Percentiles rank a stretch among this genome's conserved stretches.
phyloP scores from a whole-genome alignment of 2,113 vertebrate species.

The Rhynchopsitta pachyrhyncha region DNA sequence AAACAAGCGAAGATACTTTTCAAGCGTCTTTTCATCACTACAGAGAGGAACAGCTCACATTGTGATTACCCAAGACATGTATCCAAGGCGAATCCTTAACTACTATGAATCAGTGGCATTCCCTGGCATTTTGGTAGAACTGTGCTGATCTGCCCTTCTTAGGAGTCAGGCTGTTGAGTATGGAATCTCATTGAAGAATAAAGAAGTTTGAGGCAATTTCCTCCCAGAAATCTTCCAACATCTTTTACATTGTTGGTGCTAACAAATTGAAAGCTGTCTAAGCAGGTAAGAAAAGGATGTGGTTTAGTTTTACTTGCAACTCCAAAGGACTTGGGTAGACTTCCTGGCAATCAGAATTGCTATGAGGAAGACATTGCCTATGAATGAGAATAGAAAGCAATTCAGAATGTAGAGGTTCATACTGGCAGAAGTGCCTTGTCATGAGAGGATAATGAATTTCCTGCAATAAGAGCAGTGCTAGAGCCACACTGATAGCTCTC shows the following conservation, averaged over 20 bases:
- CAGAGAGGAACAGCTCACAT: rapidly evolving
- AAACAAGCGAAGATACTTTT: neutral
- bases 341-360: neutral
- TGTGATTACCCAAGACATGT: neutral
- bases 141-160: neutral
- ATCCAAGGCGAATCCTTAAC: neutral
- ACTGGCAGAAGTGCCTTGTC: neutral
- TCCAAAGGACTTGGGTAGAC: neutral
- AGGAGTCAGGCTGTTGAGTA: neutral
- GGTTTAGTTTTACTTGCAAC: neutral
- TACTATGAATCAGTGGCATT: neutral
- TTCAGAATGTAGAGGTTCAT: neutral
- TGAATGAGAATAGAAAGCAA: neutral
- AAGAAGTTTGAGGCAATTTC: neutral
- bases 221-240: neutral
- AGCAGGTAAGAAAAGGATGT: neutral
- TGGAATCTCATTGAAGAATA: neutral
- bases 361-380: neutral
- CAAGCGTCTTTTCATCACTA: neutral
- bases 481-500: neutral
- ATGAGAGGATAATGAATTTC: neutral
- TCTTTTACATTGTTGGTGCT: neutral
- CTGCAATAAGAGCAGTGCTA: neutral
- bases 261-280: neutral
- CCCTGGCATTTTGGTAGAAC: neutral